A percentile compares a stretch with the other conserved stretches of the same genome.
Evolutionary conservation across 2,888 invertebrate species (phyloP).

Genomic region (Epinotia bilunana): DNA sequence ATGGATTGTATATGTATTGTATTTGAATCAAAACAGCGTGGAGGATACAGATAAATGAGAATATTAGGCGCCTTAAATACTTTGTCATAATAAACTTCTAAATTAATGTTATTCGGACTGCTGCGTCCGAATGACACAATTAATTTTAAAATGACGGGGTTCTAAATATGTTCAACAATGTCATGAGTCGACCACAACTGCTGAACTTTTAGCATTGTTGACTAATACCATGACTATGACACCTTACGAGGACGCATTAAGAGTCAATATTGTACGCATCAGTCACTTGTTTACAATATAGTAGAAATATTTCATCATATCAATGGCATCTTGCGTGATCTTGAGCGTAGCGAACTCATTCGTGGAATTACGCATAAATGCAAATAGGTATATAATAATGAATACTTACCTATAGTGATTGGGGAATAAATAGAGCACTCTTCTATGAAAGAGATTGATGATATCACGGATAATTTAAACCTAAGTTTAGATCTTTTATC

Average conservation of each 20-base stretch:
- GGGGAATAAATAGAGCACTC: neutral
- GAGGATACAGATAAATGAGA: no score
- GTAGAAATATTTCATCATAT: slow-evolving; percentile 7
- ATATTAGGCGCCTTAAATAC: no score
- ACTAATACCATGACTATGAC: neutral
- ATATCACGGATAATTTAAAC: neutral
- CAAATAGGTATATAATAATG: slow-evolving; percentile 8
- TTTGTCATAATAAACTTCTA: no score
- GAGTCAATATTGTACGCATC: neutral
- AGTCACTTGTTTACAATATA: neutral
- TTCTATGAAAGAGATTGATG: neutral
- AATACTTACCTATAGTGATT: neutral
- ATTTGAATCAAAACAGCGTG: neutral
- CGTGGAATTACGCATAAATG: slow-evolving; percentile 3
- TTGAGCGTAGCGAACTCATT: neutral
- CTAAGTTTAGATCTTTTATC: no score
- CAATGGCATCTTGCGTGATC: neutral
- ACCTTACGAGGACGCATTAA: neutral
- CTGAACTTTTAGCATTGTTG: neutral
- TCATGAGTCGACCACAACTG: neutral
- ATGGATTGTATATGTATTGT: neutral
- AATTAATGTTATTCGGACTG: no score
- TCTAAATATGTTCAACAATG: neutral
- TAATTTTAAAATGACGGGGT: no score
- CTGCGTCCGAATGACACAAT: no score